A percentile compares a stretch with the other conserved stretches of the same genome.
These are phyloP conservation scores for Abramis brama DNA, from an alignment of 2,113 vertebrate species.

Conservation along the genomic window DNA sequence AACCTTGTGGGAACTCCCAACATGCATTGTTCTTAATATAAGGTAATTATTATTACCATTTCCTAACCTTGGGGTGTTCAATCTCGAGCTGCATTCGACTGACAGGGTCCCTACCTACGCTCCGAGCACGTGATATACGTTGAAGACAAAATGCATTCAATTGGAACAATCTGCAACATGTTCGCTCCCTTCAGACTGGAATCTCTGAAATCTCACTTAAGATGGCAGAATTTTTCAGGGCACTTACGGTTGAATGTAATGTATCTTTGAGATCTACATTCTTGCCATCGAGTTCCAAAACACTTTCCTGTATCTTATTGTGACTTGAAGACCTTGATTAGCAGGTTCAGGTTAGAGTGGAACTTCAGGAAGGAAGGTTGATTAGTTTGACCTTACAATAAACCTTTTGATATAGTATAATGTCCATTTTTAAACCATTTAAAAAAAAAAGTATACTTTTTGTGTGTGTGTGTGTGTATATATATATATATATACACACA, in stretches of 20 bases:
- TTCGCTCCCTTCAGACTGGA: too few relatives aligned
- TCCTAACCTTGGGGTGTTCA: neutral
- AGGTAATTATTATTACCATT: neutral
- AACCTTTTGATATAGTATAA: neutral
- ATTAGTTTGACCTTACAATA: neutral
- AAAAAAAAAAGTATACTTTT: too few relatives aligned
- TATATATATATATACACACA: too few relatives aligned
- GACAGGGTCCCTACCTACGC: neutral
- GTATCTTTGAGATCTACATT: neutral
- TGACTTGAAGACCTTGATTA: neutral
- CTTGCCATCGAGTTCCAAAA: neutral
- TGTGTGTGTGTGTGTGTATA: too few relatives aligned
- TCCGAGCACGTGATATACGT: too few relatives aligned
- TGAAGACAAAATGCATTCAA: neutral
- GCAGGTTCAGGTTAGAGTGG: neutral
- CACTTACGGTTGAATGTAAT: neutral
- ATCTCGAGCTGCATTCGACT: neutral
- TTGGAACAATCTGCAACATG: neutral
- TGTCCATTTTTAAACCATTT: neutral
- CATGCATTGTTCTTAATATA: neutral
- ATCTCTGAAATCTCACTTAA: neutral
- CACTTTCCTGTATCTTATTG: neutral
- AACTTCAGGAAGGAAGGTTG: neutral
- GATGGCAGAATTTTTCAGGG: too few relatives aligned
- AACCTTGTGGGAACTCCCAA: neutral